These are phyloP conservation scores for Mercenaria mercenaria DNA, from an alignment of 1,140 invertebrate genomes.

Conservation along the genomic window DNA sequence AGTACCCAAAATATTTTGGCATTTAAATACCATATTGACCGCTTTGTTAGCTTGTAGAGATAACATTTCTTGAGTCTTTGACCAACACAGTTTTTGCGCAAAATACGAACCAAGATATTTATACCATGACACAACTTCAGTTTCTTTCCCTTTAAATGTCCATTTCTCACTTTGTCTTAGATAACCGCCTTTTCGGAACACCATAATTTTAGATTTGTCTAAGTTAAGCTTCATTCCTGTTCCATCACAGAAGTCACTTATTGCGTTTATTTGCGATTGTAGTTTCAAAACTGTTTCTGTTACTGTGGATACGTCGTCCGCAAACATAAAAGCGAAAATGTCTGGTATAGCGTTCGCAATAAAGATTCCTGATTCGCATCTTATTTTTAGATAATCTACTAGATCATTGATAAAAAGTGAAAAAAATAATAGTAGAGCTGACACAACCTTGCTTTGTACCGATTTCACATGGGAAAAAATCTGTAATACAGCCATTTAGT, in stretches of 20 bases:
- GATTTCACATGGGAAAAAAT: constrained; percentile 33
- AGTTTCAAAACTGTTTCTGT: constrained; percentile 5
- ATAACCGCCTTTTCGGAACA: constrained; percentile 33
- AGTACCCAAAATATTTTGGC: constrained; percentile 3
- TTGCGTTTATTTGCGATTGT: background rate
- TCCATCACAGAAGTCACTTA: constrained; percentile 5
- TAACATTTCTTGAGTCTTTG: background rate
- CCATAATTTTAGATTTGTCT: constrained; percentile 43
- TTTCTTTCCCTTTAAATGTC: background rate
- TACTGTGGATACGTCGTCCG: background rate
- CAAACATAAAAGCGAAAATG: constrained; percentile 5
- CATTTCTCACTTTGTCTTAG: constrained; percentile 12
- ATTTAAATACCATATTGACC: background rate
- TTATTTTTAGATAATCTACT: background rate
- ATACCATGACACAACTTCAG: constrained; percentile 34
- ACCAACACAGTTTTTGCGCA: constrained; percentile 37
- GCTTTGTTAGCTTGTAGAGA: constrained; percentile 20
- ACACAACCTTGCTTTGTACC: constrained; percentile 46
- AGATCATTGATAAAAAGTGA: constrained; percentile 38
- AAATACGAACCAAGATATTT: constrained; percentile 46
- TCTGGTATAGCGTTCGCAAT: constrained; percentile 1
- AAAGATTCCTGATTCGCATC: background rate
- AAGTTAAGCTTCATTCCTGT: constrained; percentile 30
- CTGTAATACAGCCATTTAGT: background rate
- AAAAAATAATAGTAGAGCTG: background rate